These are phyloP conservation scores for Bothrops jararaca DNA, from an alignment of 2,113 vertebrate species.

Conservation along the genomic window DNA sequence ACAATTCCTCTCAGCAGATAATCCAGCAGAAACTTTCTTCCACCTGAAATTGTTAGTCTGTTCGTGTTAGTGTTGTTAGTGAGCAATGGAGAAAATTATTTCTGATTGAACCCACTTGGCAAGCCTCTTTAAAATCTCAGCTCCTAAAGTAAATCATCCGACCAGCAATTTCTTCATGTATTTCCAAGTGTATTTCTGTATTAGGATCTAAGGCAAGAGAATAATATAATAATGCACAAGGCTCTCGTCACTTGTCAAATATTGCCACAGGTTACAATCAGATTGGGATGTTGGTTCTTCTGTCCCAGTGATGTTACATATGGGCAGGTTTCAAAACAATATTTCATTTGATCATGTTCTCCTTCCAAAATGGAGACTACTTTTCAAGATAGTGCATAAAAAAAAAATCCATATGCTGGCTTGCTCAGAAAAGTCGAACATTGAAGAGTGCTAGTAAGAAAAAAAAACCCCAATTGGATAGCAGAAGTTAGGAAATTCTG, in stretches of 20 bases:
- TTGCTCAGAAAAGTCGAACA: neutral
- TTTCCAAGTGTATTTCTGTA: neutral
- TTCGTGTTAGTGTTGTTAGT: neutral
- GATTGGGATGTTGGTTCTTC: neutral
- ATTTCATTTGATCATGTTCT: neutral
- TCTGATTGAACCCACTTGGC: neutral
- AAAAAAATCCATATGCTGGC: neutral
- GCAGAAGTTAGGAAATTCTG: neutral
- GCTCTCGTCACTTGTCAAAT: neutral
- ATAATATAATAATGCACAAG: neutral
- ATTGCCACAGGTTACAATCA: neutral
- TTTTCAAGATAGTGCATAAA: neutral
- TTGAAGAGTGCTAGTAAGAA: neutral
- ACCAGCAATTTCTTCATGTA: neutral
- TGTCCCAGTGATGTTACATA: neutral
- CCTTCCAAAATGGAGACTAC: neutral
- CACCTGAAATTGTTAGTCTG: neutral
- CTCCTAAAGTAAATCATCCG: neutral
- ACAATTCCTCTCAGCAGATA: neutral
- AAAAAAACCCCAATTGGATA: neutral
- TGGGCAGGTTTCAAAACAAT: neutral
- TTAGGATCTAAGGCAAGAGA: neutral
- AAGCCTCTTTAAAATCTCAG: neutral
- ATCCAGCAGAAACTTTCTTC: neutral
- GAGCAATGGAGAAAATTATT: neutral